These are phyloP conservation scores for Dryadula phaetusa DNA, from an alignment of 2,888 invertebrate species.

Conservation along the genomic window DNA sequence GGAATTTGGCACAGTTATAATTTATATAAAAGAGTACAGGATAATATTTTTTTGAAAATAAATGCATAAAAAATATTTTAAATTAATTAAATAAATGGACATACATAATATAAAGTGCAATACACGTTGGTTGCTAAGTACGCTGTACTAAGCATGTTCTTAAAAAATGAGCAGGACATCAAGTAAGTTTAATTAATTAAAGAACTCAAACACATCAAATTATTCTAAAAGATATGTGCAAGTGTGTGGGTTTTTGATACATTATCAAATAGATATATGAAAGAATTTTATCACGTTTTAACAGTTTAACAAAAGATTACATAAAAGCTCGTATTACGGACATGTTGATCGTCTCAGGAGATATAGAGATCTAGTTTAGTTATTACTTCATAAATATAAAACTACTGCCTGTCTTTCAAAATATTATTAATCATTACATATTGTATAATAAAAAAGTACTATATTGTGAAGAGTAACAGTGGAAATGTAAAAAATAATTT, in stretches of 20 bases:
- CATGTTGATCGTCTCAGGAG: conserved; percentile 30
- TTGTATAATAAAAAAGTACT: neutral
- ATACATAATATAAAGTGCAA: too few relatives aligned
- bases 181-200: too few relatives aligned
- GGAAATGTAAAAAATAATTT: too few relatives aligned
- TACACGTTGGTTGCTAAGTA: too few relatives aligned
- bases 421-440: neutral
- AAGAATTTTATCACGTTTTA: conserved; percentile 8
- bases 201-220: neutral
- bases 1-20: too few relatives aligned
- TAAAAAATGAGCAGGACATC: too few relatives aligned
- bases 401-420: conserved; percentile 7
- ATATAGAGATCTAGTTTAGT: conserved; percentile 32
- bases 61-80: too few relatives aligned
- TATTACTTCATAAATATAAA: conserved; percentile 16
- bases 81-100: too few relatives aligned
- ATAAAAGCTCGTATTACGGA: conserved; percentile 37
- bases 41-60: too few relatives aligned
- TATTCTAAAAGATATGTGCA: neutral
- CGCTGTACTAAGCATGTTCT: too few relatives aligned
- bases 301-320: conserved; percentile 35
- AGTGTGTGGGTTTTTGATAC: neutral
- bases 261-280: conserved; percentile 6
- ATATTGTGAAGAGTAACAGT: too few relatives aligned
- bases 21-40: too few relatives aligned